These are phyloP conservation scores for Lithophane ornitopus DNA, from an alignment of 2,888 invertebrate genomes.

Conservation along the genomic window DNA sequence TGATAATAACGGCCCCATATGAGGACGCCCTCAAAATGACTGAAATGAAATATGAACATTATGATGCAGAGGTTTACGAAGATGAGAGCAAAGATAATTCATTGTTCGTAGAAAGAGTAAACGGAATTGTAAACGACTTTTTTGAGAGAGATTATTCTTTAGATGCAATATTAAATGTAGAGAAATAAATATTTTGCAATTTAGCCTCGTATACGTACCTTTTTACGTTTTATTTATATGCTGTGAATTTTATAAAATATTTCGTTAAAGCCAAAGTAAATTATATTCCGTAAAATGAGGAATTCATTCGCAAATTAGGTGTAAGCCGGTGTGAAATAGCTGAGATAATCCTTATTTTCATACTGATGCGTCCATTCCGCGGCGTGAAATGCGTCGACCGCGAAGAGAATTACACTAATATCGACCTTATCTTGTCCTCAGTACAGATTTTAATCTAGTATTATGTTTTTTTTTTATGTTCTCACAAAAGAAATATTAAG, in stretches of 20 bases:
- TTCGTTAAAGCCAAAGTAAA: background rate
- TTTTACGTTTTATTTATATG: slow-evolving; percentile 1
- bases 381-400: slow-evolving; percentile 27
- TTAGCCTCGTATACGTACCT: background rate
- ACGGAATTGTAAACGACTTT: slow-evolving; percentile 80
- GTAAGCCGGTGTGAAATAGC: slow-evolving; percentile 34
- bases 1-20: slow-evolving; percentile 82
- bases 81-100: slow-evolving; percentile 70
- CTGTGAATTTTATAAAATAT: background rate
- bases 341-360: slow-evolving; percentile 53
- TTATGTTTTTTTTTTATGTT: slow-evolving; percentile 46
- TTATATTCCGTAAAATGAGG: slow-evolving; percentile 24
- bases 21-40: slow-evolving; percentile 82
- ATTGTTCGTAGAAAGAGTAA: slow-evolving; percentile 79
- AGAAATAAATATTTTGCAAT: slow-evolving; percentile 61
- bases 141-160: slow-evolving; percentile 78
- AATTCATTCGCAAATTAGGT: slow-evolving; percentile 43
- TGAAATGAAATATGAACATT: slow-evolving; percentile 77
- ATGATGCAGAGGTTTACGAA: slow-evolving; percentile 69
- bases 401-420: slow-evolving; percentile 43
- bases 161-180: slow-evolving; percentile 66
- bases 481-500: slow-evolving; percentile 62
- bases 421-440: slow-evolving; percentile 41
- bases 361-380: slow-evolving; percentile 45
- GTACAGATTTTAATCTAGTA: slow-evolving; percentile 52